phyloP scores from a whole-genome alignment of 2,888 invertebrate species.

The Bombyx huttoni region DNA sequence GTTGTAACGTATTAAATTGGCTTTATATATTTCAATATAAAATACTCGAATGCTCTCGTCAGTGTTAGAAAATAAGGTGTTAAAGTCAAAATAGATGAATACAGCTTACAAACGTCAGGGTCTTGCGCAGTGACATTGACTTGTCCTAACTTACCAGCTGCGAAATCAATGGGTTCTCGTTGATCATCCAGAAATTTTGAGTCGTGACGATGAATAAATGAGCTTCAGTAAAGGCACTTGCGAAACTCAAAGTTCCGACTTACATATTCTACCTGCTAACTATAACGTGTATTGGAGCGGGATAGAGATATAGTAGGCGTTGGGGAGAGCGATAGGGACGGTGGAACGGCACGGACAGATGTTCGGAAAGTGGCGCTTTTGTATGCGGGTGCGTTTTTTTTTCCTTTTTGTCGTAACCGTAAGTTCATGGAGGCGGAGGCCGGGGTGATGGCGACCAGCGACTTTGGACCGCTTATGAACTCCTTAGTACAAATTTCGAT shows the following conservation, averaged over 20 bases:
- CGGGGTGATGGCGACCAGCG: conserved; percentile 14
- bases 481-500: background rate
- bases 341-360: conserved; percentile 39
- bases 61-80: too few relatives aligned
- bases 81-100: too few relatives aligned
- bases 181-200: too few relatives aligned
- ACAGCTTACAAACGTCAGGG: too few relatives aligned
- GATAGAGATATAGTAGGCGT: background rate
- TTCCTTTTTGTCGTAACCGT: background rate
- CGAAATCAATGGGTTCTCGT: too few relatives aligned
- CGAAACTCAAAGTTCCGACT: conserved; percentile 25
- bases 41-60: too few relatives aligned
- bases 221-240: conserved; percentile 12
- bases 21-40: too few relatives aligned
- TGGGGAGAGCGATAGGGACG: background rate
- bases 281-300: conserved; percentile 12
- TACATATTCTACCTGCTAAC: conserved; percentile 25
- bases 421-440: conserved; percentile 9
- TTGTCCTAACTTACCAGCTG: too few relatives aligned
- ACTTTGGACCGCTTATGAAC: background rate
- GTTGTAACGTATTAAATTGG: too few relatives aligned
- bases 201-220: too few relatives aligned
- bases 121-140: too few relatives aligned
- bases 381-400: conserved; percentile 51
- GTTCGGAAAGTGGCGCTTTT: conserved; percentile 46